phyloP scores from a whole-genome alignment of 2,797 vertebrate species.

The Neosalanx taihuensis region DNA sequence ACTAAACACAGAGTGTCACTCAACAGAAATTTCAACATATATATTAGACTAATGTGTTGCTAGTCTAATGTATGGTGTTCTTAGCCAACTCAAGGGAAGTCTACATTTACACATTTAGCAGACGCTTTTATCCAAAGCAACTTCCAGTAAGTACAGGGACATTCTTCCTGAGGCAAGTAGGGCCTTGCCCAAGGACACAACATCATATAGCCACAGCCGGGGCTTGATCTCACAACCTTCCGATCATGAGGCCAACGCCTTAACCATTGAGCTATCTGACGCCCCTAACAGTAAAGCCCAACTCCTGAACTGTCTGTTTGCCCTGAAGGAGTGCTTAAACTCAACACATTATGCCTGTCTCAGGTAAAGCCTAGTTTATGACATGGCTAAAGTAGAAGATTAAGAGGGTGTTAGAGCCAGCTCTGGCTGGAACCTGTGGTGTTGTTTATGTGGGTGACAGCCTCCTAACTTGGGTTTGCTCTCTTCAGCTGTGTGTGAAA shows the following conservation, averaged over 20 bases:
- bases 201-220: too few relatives aligned
- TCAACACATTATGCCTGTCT: neutral
- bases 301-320: neutral
- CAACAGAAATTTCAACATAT: neutral
- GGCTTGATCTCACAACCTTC: too few relatives aligned
- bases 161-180: too few relatives aligned
- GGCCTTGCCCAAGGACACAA: too few relatives aligned
- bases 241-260: neutral
- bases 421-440: neutral
- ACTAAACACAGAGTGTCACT: neutral
- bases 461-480: slow-evolving; percentile 17
- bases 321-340: too few relatives aligned
- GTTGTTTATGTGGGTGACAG: neutral
- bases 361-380: neutral
- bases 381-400: neutral
- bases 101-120: neutral
- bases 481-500: slow-evolving; percentile 82
- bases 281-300: neutral
- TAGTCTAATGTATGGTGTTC: neutral
- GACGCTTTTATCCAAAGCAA: too few relatives aligned
- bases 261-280: too few relatives aligned
- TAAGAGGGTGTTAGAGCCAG: neutral
- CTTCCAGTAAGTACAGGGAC: too few relatives aligned
- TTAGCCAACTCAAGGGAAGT: neutral
- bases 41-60: neutral